Percentiles rank a stretch among this genome's conserved stretches.
Conservation (phyloP, 2,113 vertebrate genomes). For the Aphelocoma coerulescens region DNA sequence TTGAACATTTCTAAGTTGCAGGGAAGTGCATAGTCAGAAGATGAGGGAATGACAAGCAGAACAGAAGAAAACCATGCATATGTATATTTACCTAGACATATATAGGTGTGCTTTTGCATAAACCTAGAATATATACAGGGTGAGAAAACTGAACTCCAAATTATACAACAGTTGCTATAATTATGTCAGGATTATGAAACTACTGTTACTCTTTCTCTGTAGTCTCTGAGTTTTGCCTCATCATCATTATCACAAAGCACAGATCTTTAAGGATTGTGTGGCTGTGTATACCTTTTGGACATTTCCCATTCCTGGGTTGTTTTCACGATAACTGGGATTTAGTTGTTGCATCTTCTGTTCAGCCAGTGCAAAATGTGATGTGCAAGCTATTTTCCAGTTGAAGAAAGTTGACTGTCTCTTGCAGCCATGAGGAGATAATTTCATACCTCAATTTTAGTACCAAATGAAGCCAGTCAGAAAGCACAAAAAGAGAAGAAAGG, state of each 20-base stretch:
- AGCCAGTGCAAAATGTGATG: background rate
- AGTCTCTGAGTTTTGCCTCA: background rate
- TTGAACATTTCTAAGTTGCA: background rate
- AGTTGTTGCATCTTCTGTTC: background rate
- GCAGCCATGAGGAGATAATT: background rate
- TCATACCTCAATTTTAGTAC: background rate
- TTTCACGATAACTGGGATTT: background rate
- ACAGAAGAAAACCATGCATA: background rate
- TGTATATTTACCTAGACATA: background rate
- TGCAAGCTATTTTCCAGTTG: background rate
- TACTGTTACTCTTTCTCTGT: background rate
- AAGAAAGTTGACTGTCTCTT: background rate
- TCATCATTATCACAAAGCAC: background rate
- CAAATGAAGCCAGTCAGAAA: background rate
- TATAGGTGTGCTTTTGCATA: background rate
- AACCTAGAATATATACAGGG: background rate
- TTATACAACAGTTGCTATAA: background rate
- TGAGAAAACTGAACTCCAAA: background rate
- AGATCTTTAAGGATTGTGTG: background rate
- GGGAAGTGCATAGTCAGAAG: background rate
- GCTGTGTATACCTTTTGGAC: background rate
- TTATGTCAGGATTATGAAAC: background rate
- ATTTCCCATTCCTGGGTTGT: background rate
- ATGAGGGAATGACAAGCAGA: background rate
- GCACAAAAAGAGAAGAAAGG: background rate